Evolutionary conservation across 23 tunicate genomes (phyloP).

Genomic region (Clavelina lepadiformis): DNA sequence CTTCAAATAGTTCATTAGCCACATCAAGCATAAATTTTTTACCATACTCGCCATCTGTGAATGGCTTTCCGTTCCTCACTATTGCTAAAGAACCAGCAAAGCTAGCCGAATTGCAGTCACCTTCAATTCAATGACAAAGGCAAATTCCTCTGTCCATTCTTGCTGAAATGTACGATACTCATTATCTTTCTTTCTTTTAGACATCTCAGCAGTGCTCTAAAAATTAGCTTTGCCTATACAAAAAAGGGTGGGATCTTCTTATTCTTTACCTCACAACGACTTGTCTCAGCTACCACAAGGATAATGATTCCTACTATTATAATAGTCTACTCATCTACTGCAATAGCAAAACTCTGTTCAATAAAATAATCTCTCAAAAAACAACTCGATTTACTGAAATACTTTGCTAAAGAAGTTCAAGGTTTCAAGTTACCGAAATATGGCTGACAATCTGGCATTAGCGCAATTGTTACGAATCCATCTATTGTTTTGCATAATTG

Average conservation of each 20-base stretch:
- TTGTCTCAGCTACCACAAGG: constrained; percentile 3
- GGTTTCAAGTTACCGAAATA: not conserved
- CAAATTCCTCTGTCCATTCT: constrained; percentile 37
- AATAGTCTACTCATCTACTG: constrained; percentile 4
- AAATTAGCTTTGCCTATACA: constrained; percentile 36
- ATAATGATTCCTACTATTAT: constrained; percentile 1
- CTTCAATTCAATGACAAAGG: constrained; percentile 14
- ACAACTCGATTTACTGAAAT: constrained; percentile 3
- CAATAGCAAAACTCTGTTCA: constrained; percentile 4
- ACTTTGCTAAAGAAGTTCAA: constrained; percentile 2
- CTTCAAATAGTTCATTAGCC: constrained; percentile 25
- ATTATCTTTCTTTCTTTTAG: constrained; percentile 38
- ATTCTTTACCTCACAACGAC: constrained; percentile 1
- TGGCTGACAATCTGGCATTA: constrained; percentile 4
- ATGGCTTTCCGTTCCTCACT: constrained; percentile 31
- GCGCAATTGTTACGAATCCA: constrained; percentile 3
- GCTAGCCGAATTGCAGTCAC: constrained; percentile 38
- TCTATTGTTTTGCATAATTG: not conserved
- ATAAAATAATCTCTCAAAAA: constrained; percentile 1
- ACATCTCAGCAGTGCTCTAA: constrained; percentile 27
- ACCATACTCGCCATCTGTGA: constrained; percentile 35
- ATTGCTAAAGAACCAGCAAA: constrained; percentile 35
- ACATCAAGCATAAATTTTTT: constrained; percentile 40
- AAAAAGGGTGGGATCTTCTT: constrained; percentile 3
- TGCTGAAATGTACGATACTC: constrained; percentile 31